phyloP scores from a whole-genome alignment of 1,140 invertebrate genomes.

The Aphelenchoides besseyi region DNA sequence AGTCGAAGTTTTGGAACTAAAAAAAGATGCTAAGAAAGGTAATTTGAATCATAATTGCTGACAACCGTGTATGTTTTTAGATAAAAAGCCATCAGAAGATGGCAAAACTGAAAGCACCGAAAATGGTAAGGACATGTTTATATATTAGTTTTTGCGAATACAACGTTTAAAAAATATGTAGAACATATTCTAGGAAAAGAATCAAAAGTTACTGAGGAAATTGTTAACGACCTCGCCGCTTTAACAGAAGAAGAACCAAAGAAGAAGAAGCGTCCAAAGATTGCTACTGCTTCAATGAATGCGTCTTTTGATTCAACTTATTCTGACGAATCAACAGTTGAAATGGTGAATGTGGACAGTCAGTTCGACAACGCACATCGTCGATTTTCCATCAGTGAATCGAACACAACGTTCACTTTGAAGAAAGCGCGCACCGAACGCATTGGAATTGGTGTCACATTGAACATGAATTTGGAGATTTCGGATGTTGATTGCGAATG shows the following conservation, averaged over 20 bases:
- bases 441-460: conserved; percentile 14
- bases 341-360: neutral
- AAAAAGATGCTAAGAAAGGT: neutral
- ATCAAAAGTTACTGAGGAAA: too few relatives aligned
- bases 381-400: neutral
- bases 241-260: neutral
- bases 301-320: neutral
- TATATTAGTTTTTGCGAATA: neutral
- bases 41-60: neutral
- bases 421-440: conserved; percentile 10
- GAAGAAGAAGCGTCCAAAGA: neutral
- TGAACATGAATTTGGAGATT: conserved; percentile 18
- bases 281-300: neutral
- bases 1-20: neutral
- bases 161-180: too few relatives aligned
- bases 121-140: neutral
- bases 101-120: too few relatives aligned
- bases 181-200: too few relatives aligned
- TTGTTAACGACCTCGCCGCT: too few relatives aligned
- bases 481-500: conserved; percentile 20
- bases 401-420: neutral
- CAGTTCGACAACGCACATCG: neutral
- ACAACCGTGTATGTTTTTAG: neutral
- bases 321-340: neutral
- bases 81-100: neutral